phyloP scores from a whole-genome alignment of 1,140 invertebrate species.

The Metopolophium dirhodum region DNA sequence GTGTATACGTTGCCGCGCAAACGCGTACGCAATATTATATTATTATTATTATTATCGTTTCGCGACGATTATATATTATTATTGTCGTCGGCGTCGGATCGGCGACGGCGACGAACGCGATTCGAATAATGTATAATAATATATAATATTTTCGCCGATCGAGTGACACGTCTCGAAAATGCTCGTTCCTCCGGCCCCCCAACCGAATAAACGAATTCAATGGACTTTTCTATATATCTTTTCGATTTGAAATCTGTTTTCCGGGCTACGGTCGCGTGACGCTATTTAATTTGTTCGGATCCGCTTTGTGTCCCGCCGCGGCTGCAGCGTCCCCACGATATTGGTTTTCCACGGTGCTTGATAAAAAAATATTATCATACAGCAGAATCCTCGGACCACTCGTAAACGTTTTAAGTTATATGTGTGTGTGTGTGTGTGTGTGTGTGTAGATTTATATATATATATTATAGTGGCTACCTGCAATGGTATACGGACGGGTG shows the following conservation, averaged over 20 bases:
- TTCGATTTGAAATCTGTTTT: neutral
- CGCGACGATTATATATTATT: neutral
- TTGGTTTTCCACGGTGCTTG: neutral
- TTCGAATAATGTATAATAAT: neutral
- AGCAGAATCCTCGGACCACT: neutral
- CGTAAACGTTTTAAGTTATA: neutral
- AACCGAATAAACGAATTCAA: neutral
- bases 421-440: no score
- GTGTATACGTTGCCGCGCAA: neutral
- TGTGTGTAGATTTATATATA: no score
- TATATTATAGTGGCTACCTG: neutral
- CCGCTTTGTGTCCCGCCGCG: neutral
- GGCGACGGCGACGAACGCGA: neutral
- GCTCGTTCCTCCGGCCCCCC: neutral
- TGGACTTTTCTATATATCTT: neutral
- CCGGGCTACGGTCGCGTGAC: neutral
- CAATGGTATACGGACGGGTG: neutral
- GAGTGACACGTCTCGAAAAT: neutral
- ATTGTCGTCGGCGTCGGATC: neutral
- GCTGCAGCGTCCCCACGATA: neutral
- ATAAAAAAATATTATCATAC: slow-evolving; percentile 5
- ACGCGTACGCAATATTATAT: neutral
- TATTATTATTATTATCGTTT: neutral
- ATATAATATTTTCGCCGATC: neutral
- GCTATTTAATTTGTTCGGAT: neutral